Evolutionary conservation across 2,797 vertebrate genomes (phyloP).

Genomic region (Zenarchopterus dispar): DNA sequence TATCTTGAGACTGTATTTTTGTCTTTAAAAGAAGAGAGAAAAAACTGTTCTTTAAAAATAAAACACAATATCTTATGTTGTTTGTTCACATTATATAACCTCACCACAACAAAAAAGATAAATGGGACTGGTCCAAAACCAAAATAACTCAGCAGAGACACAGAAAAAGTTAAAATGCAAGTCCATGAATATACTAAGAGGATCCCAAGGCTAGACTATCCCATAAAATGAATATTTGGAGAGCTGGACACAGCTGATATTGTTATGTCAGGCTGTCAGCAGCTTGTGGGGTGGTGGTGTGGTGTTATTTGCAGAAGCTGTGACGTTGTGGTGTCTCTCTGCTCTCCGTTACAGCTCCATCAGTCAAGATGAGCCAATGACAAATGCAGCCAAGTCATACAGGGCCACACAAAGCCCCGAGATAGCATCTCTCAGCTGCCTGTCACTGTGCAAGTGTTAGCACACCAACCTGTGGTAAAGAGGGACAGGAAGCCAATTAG

Average conservation of each 20-base stretch:
- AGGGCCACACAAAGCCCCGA: constrained; percentile 50
- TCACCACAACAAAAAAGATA: constrained; percentile 48
- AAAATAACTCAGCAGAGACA: constrained; percentile 58
- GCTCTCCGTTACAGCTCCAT: constrained; percentile 67
- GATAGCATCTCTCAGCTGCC: constrained; percentile 58
- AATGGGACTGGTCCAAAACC: constrained; percentile 58
- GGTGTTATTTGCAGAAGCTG: constrained; percentile 47
- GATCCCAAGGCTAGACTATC: constrained; percentile 43
- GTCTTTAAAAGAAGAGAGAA: neutral
- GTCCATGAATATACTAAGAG: constrained; percentile 56
- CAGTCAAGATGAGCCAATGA: constrained; percentile 61
- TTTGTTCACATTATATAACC: constrained; percentile 38
- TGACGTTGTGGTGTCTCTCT: constrained; percentile 42
- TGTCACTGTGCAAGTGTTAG: constrained; percentile 61
- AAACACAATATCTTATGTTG: neutral
- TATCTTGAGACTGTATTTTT: constrained; percentile 11
- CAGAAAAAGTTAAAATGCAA: constrained; percentile 51
- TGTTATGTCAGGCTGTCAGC: constrained; percentile 56
- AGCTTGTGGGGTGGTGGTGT: constrained; percentile 36
- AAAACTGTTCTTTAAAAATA: constrained; percentile 14
- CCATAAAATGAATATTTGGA: constrained; percentile 66
- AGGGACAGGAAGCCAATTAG: constrained; percentile 69
- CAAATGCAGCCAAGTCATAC: constrained; percentile 50
- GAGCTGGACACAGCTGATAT: constrained; percentile 60
- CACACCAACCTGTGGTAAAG: constrained; percentile 37